A percentile compares a stretch with the other conserved stretches of the same genome.
Conservation (phyloP, 1,140 invertebrate species). For the Drosophila kohkoa region DNA sequence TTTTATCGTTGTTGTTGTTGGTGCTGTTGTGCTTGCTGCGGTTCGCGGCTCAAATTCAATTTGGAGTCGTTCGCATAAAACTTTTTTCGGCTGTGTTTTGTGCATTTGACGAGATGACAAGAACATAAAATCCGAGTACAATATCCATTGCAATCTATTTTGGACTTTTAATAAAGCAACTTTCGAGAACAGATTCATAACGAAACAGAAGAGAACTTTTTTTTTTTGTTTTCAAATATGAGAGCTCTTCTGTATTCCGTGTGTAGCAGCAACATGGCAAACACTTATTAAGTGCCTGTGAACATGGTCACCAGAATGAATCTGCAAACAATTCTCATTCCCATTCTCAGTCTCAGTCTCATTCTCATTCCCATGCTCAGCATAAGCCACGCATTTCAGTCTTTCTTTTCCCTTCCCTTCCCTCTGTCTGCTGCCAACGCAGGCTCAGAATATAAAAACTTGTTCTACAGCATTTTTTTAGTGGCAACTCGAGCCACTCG, state of each 20-base stretch:
- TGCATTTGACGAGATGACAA: constrained; percentile 42
- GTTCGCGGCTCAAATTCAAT: constrained; percentile 64
- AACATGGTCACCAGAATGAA: constrained; percentile 47
- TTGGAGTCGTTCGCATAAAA: constrained; percentile 35
- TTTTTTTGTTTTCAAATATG: constrained; percentile 33
- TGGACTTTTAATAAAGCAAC: constrained; percentile 50
- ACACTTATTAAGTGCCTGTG: constrained; percentile 71
- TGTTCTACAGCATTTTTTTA: constrained; percentile 68
- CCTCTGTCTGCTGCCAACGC: constrained; percentile 8
- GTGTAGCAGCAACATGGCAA: constrained; percentile 14
- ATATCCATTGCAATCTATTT: constrained; percentile 27
- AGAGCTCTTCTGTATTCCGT: constrained; percentile 8
- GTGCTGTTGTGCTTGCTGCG: constrained; percentile 5
- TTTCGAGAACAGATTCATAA: constrained; percentile 32
- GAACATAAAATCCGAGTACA: constrained; percentile 16
- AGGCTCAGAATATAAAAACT: constrained; percentile 57
- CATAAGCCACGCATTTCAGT: constrained; percentile 65
- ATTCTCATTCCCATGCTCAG: constrained; percentile 46
- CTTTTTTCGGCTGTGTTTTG: constrained; percentile 41
- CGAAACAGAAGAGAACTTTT: neutral
- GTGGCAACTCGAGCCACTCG: constrained; percentile 42
- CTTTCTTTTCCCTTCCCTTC: neutral
- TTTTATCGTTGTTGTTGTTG: constrained; percentile 13
- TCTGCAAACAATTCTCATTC: constrained; percentile 40
- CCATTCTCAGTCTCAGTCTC: constrained; percentile 1